Percentiles rank a stretch among this genome's conserved stretches.
Conservation (phyloP, 2,113 vertebrate species). For the Oreotrochilus melanogaster region DNA sequence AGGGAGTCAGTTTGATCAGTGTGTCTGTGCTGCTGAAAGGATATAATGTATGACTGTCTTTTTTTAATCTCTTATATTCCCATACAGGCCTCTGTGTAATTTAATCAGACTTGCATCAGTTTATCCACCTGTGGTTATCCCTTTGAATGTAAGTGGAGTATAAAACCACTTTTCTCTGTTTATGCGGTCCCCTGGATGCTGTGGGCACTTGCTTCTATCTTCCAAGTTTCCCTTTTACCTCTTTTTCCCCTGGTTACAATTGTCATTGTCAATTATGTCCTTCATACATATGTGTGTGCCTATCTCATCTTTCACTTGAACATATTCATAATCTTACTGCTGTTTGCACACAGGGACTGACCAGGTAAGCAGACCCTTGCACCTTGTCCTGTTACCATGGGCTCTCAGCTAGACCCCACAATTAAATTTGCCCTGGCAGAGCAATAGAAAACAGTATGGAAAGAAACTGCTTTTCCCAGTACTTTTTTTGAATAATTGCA, state of each 20-base stretch:
- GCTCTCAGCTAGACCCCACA: neutral
- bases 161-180: neutral
- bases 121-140: neutral
- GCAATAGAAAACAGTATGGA: neutral
- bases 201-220: neutral
- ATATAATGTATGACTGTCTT: neutral
- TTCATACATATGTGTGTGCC: accelerated
- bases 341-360: neutral
- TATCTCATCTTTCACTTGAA: neutral
- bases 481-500: neutral
- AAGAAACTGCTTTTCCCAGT: neutral
- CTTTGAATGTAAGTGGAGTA: neutral
- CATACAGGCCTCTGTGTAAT: neutral
- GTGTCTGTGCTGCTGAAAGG: neutral
- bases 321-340: neutral
- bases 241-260: neutral
- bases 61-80: neutral
- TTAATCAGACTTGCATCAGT: neutral
- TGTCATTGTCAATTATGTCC: neutral
- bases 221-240: neutral
- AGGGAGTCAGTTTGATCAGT: neutral
- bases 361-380: neutral
- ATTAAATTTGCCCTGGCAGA: neutral
- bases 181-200: neutral
- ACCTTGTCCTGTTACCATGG: neutral